Base-by-base conservation (phyloP, 2,888 invertebrate species). In the Tenthredo livida region DNA sequence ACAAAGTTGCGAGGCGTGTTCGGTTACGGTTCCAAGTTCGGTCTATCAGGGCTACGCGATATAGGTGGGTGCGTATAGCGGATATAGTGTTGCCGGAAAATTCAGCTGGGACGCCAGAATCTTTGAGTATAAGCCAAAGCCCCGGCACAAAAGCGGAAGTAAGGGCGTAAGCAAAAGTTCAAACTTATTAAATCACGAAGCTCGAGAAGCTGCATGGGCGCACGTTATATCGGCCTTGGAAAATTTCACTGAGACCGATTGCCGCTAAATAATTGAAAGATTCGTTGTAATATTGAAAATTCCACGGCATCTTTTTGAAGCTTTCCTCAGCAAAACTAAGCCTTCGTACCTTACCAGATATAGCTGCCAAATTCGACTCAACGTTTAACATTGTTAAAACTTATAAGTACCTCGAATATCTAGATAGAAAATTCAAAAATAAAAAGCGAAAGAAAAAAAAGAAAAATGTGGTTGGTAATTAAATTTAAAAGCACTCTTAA, bases 1-100 rank as follows among this genome's bases (percentile, higher is more conserved):
- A 47, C 67, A 83, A 83, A 83, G 83, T 83, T 50, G 67, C 65
- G 83, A 83, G 83, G 83, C 83, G 50, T 70, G 83, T 83, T 70
- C 70, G 47, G 83, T 70, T 70, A 70, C 83, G 83, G 83, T 83
- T 83, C 33, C 21, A 80, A 80, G 40, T 58, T 80, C 80, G 65
- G 80, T 77, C 29, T 77, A 50, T 77, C 77, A 77, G 25, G 77
- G 17, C 9, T 21, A 40, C 17, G 29, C 77, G 77, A 29, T 80
- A 40, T 7, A 61, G n/a, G 43, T 40, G 7, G 37, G 37, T 37
- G 37, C 37, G 37, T 37, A 37, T 37, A 37, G 80, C 37, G 61
- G 10, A 54, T 77, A 50, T 77, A 50, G 61, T 47, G 50, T 70
- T 70, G 67, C 29, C 70, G 50, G 65, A 47, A 67, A 83, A 67